Base-by-base conservation (phyloP, 2,797 vertebrate species). In the Oreonectes daqikongensis region DNA sequence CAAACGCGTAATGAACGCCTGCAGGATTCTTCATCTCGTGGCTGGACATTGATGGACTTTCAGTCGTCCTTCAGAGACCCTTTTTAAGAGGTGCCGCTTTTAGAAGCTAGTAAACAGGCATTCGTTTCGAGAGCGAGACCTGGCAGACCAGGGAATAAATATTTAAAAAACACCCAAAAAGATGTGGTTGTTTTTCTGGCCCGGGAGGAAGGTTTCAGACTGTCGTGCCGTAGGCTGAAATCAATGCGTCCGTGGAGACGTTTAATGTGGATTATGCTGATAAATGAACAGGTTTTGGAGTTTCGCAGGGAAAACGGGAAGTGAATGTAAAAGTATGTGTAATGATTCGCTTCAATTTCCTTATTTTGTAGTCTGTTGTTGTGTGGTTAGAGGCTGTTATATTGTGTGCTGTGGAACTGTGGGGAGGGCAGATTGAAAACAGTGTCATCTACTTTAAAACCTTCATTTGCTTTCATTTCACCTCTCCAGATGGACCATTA, bases 1-100 rank as follows among this genome's bases (percentile, higher is more conserved):
- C 44, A 71, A 69, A 78, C 69, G 85, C 74, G 65, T 82, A 82
- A 82, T 74, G 50, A 76, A 83, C 40, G 78, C 71, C 75, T 72
- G 65, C 63, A 52, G 30, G 1, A 7, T 64, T 48, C 22, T 80
- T 72, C 72, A 81, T 81, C 77, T 74, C 74, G 40, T 28, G 10
- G 28, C 26, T 28, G 20, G 38, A 66, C 66, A 72, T 66, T 46
- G 78, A 78, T 72, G 66, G 66, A 72, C 69, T 22, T 35, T 17
- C 53, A 77, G 77, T 44, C 20, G 6, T 50, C 44, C 65, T 79
- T 17, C 53, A 79, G 69, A 59, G 57, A 57, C 64, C 59, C 78
- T 75, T 48, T 69, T 44, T 60, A 24, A 50, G 61, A 70, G 18
- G 32, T 8, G n/a, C 32, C 30, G 42, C 65, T 73, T 57, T 40